Base-by-base conservation (phyloP, 2,888 invertebrate species). In the Brachylomia viminalis region DNA sequence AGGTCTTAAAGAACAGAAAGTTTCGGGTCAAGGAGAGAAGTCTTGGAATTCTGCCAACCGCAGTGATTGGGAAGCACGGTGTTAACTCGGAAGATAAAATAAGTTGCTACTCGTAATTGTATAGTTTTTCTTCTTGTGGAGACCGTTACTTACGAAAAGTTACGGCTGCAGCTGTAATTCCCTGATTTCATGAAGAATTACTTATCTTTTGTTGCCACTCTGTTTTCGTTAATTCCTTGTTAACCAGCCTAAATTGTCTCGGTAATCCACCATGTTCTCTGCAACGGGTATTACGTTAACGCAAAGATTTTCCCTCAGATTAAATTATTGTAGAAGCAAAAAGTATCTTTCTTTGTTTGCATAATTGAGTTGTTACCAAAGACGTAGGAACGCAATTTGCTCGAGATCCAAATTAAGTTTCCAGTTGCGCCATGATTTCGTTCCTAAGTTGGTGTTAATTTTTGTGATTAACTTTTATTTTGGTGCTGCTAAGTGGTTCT, bases 21-120 rank as follows among this genome's bases (percentile, higher is more conserved):
- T 83, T 86, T 82, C 84, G 83, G 93, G 93, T 93, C 93, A 94
- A 93, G 94, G 93, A 88, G 87, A 90, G 73, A 80, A 86, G 74
- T 87, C 79, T 90, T 93, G 93, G 92, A 87, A 85, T 79, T 81
- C 75, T 87, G 93, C 93, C 93, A 92, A 73, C 64, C 67, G 58
- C 45, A 65, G 49, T 65, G 75, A 72, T 75, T 70, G 83, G 68
- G 75, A 71, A 61, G 69, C 66, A 52, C 65, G 11, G 65, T 56
- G 71, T 71, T 64, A 71, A 58, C 38, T 87, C 62, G 61, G 20
- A 62, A 79, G 67, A 81, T 79, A 65, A 59, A 77, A 79, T 64
- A 75, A 78, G 66, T 75, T 77, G 17, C 27, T 38, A 38, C 17
- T 64, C 13, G n/a, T 69, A 23, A 52, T 49, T 52, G 8, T 54